These are phyloP conservation scores for Drosophila fuyamai DNA, from an alignment of 1,140 invertebrate genomes.

Conservation along the genomic window DNA sequence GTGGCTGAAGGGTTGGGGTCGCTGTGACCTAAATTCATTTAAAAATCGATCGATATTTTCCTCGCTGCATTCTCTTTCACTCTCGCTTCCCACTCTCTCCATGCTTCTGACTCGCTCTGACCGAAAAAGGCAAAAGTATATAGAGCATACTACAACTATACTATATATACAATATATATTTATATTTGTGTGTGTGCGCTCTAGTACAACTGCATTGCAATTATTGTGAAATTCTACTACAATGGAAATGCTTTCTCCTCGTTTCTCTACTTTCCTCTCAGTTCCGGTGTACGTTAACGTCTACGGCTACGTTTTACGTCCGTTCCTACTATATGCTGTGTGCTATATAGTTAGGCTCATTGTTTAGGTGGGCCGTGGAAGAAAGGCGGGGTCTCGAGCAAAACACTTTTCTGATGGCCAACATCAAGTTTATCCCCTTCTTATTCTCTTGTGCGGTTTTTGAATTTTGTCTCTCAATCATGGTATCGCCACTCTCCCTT, in stretches of 20 bases:
- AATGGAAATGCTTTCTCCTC: conserved; percentile 54
- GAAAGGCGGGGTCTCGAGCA: conserved; percentile 16
- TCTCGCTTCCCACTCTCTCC: conserved; percentile 13
- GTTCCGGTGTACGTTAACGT: conserved; percentile 33
- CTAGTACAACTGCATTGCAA: conserved; percentile 63
- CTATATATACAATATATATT: conserved; percentile 41
- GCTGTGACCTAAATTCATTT: conserved; percentile 79
- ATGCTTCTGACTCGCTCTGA: conserved; percentile 36
- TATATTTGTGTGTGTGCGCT: conserved; percentile 12
- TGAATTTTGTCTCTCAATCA: conserved; percentile 10
- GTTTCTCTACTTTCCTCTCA: conserved; percentile 3
- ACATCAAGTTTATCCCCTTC: conserved; percentile 66
- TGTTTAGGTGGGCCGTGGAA: conserved; percentile 49
- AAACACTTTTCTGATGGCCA: conserved; percentile 60
- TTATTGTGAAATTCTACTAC: conserved; percentile 81
- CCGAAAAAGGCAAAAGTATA: conserved; percentile 72
- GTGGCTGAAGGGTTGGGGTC: conserved; percentile 11
- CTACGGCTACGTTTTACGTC: conserved; percentile 53
- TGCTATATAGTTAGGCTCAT: conserved; percentile 46
- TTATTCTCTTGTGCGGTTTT: conserved; percentile 14
- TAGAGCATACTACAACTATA: conserved; percentile 70
- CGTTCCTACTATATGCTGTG: conserved; percentile 35
- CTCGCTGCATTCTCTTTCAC: conserved; percentile 40
- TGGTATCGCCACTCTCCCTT: background rate
- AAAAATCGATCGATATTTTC: conserved; percentile 79